Conservation (phyloP, 2,113 vertebrate genomes). For the Phodopus roborovskii region DNA sequence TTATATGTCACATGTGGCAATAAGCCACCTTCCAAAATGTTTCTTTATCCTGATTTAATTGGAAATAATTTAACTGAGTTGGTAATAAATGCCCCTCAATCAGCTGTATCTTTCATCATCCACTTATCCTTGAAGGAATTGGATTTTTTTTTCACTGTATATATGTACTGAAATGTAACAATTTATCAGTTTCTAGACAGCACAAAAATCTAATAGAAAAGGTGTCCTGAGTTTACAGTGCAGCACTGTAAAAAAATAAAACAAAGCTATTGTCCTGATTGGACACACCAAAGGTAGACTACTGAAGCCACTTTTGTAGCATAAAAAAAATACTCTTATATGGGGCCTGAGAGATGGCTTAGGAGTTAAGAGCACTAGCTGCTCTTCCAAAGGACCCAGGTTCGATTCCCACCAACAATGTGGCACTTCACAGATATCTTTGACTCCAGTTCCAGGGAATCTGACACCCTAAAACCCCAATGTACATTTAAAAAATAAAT, state of each 20-base stretch:
- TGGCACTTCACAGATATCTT: not conserved
- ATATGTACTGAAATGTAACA: not conserved
- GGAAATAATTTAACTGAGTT: slow-evolving; percentile 18
- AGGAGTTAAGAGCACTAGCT: not conserved
- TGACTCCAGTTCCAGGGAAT: not conserved
- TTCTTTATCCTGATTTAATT: slow-evolving; percentile 29
- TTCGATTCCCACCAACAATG: not conserved
- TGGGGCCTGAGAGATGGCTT: not conserved
- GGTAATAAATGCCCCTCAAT: slow-evolving; percentile 14
- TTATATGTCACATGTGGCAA: slow-evolving; percentile 49
- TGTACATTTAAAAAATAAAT: not conserved
- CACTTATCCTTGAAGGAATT: not conserved
- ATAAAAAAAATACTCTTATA: slow-evolving; percentile 17
- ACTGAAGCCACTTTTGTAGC: not conserved
- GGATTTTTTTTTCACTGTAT: slow-evolving; percentile 6
- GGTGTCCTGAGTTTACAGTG: not conserved
- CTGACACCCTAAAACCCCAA: not conserved
- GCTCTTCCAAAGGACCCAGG: not conserved
- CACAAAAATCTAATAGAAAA: not conserved
- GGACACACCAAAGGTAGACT: slow-evolving; percentile 15
- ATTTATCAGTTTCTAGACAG: not conserved
- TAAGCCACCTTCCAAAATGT: slow-evolving; percentile 28
- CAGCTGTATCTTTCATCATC: not conserved
- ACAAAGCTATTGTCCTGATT: not conserved
- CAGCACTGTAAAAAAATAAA: not conserved